Evolutionary conservation across 2,113 vertebrate genomes (phyloP), one percentile per base, ranked within the genome.

Genomic region (Clarias gariepinus): DNA sequence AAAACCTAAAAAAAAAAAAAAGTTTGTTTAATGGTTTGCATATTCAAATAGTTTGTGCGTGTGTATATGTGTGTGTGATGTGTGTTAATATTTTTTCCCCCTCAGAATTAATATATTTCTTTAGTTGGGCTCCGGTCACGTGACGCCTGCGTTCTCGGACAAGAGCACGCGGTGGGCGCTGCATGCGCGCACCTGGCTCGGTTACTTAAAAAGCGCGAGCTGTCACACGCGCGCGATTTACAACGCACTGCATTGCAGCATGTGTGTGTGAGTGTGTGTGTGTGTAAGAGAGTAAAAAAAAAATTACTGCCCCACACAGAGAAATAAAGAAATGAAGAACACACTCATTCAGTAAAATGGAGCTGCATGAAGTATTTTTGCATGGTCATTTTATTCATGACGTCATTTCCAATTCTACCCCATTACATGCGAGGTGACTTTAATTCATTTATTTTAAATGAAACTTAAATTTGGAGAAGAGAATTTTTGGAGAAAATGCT

Each of bases 141-240:
- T 58, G 77, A 79, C 77, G 10, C 47, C 3, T 11, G 25, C 53
- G n/a, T 47, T 36, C 30, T 58, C 18, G 15, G 8, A 11, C 25
- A 11, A 68, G 47, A 77, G 47, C 53, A 77, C 19, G 3, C 30
- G 33, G 66, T 33, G 9, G 23, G 10, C 61, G 61, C 57, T 15
- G 57, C 57, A 18, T 9, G 11, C 64, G 18, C 68, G 68, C n/a
- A 5, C 36, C 21, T 23, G 21, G 41, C 5, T 77, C 30, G 73
- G 36, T 74, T 53, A 7, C 21, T 25, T 8, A 47, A 74, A 47
- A 74, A 74, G 36, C 23, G 13, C 52, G 47, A 30, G 16, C 53
- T 19, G 53, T 79, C 77, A 55, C 71, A 15, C 71, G 25, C 71
- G 16, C 77, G 13, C 78, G 78, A 80, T 80, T 80, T 80, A 80